Conservation (phyloP, 1,140 invertebrate genomes). For the Tribolium madens region DNA sequence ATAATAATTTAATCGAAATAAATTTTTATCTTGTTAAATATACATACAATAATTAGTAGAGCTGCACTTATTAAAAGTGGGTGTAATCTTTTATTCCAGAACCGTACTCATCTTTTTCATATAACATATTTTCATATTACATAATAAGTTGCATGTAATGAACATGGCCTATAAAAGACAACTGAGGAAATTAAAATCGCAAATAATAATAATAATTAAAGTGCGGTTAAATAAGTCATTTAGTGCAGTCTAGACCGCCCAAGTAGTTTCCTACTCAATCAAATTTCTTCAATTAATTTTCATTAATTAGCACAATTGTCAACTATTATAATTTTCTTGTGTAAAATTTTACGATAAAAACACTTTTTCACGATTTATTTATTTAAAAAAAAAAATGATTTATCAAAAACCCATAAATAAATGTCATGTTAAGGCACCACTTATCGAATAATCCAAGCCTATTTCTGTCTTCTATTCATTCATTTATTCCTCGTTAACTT, state of each 20-base stretch:
- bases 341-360: neutral
- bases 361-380: neutral
- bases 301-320: neutral
- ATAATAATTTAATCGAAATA: too few relatives aligned
- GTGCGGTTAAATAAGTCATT: neutral
- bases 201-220: constrained; percentile 15
- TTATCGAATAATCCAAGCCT: constrained; percentile 1
- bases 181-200: neutral
- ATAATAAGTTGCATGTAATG: too few relatives aligned
- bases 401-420: neutral
- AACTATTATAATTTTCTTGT: neutral
- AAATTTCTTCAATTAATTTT: neutral
- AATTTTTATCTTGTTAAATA: too few relatives aligned
- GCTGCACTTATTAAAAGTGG: too few relatives aligned
- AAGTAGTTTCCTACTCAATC: neutral
- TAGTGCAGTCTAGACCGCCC: neutral
- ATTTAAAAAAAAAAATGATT: neutral
- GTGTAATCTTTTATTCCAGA: too few relatives aligned
- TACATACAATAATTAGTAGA: too few relatives aligned
- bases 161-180: constrained; percentile 7
- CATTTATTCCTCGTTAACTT: constrained; percentile 5
- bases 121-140: too few relatives aligned
- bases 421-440: neutral
- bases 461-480: neutral
- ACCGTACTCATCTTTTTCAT: too few relatives aligned